Conservation (phyloP, 2,797 vertebrate species). For the Dermochelys coriacea region DNA sequence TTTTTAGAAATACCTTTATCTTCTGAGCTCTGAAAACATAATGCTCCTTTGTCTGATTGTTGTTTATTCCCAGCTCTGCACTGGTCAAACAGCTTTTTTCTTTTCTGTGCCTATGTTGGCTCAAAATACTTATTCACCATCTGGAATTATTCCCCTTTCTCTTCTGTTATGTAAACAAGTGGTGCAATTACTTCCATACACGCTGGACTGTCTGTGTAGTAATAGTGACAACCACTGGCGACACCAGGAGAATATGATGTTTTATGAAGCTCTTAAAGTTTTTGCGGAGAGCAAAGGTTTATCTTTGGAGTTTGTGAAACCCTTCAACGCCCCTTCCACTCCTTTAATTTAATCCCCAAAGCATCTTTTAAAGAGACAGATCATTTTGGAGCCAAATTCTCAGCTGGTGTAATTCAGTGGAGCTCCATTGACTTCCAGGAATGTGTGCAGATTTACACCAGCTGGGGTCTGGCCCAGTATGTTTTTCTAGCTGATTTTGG, state of each 20-base stretch:
- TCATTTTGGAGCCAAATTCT: background rate
- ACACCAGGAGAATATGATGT: background rate
- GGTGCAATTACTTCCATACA: background rate
- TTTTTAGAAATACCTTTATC: background rate
- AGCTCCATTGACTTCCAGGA: background rate
- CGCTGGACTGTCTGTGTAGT: background rate
- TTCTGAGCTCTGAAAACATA: background rate
- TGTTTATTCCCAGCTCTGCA: background rate
- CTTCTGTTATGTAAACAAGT: background rate
- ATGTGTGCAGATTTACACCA: background rate
- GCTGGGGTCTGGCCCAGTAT: background rate
- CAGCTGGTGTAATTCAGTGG: background rate
- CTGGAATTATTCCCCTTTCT: background rate
- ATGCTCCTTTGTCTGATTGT: background rate
- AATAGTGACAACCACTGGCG: background rate
- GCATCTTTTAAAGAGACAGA: background rate
- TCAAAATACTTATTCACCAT: background rate
- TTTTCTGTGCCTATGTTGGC: background rate
- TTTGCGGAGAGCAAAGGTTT: background rate
- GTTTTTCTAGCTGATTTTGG: background rate
- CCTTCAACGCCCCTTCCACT: background rate
- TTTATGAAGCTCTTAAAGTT: background rate
- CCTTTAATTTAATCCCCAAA: background rate
- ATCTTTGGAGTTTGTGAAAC: background rate
- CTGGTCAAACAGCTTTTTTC: fast-evolving